phyloP scores from a whole-genome alignment of 2,888 invertebrate genomes.

The Strigamia maritima region DNA sequence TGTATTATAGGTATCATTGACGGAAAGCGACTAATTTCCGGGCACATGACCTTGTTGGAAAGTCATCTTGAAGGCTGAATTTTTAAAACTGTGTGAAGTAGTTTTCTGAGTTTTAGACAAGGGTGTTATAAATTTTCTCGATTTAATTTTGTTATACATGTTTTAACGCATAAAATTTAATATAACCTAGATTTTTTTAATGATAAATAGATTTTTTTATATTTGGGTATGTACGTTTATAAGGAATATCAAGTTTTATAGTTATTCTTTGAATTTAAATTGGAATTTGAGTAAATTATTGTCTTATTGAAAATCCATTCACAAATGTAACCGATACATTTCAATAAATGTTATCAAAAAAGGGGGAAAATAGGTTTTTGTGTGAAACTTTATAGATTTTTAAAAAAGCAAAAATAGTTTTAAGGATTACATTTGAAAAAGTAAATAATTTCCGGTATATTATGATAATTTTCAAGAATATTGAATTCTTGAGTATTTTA shows the following conservation, averaged over 20 bases:
- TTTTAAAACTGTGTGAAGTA: conserved; percentile 1
- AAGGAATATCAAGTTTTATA: neutral
- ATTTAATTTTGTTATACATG: too few relatives aligned
- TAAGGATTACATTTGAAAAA: neutral
- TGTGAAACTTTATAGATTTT: neutral
- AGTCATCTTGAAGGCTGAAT: conserved; percentile 20
- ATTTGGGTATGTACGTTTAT: neutral
- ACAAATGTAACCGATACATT: neutral
- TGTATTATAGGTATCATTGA: neutral
- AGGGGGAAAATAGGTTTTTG: neutral
- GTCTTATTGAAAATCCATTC: neutral
- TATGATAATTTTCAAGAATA: too few relatives aligned
- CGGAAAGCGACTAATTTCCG: neutral
- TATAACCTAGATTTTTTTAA: too few relatives aligned
- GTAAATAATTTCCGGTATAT: too few relatives aligned
- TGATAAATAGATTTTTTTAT: neutral
- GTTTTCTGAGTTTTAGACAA: neutral
- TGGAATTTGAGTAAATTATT: conserved; percentile 11
- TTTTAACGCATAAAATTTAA: too few relatives aligned
- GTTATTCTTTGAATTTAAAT: neutral
- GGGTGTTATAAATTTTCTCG: neutral
- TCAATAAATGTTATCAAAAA: neutral
- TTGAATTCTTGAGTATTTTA: too few relatives aligned
- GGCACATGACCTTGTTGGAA: conserved; percentile 19
- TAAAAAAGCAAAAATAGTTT: neutral